Percentiles rank a stretch among this genome's conserved stretches.
These are phyloP conservation scores for Thamnophis sirtalis DNA, from an alignment of 2,113 vertebrate genomes.

Conservation along the genomic window DNA sequence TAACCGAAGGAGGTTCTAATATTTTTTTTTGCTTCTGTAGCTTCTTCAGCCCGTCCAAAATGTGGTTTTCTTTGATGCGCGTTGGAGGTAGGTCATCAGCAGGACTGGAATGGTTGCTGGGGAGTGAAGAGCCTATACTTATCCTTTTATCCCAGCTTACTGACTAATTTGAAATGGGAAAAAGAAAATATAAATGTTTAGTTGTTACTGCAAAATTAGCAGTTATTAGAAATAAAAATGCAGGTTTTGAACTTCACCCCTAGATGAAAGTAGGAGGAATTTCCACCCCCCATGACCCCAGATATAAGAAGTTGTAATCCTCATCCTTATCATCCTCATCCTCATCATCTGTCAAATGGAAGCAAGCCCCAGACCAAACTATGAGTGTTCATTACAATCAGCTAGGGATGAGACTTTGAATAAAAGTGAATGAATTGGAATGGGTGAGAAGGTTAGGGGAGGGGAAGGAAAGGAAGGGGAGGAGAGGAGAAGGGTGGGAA, in stretches of 20 bases:
- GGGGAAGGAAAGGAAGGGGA: neutral
- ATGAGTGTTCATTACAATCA: neutral
- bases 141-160: constrained; percentile 85
- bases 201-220: constrained; percentile 14
- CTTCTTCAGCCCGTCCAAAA: constrained; percentile 84
- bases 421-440: neutral
- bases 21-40: constrained; percentile 79
- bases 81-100: constrained; percentile 81
- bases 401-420: neutral
- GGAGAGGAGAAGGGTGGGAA: neutral
- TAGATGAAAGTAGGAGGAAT: neutral
- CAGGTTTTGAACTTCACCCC: neutral
- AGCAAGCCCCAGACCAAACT: neutral
- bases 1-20: constrained; percentile 74
- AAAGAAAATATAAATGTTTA: constrained; percentile 40
- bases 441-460: neutral
- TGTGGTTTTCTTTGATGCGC: constrained; percentile 85
- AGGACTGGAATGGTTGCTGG: constrained; percentile 78
- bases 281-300: neutral
- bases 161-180: constrained; percentile 58
- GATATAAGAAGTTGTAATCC: neutral
- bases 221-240: constrained; percentile 2
- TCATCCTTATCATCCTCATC: no score
- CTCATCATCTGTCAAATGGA: neutral
- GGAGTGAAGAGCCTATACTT: constrained; percentile 81